Percentiles rank a stretch among this genome's conserved stretches.
phyloP scores from a whole-genome alignment of 2,113 vertebrate species.

The Mesocricetus auratus region DNA sequence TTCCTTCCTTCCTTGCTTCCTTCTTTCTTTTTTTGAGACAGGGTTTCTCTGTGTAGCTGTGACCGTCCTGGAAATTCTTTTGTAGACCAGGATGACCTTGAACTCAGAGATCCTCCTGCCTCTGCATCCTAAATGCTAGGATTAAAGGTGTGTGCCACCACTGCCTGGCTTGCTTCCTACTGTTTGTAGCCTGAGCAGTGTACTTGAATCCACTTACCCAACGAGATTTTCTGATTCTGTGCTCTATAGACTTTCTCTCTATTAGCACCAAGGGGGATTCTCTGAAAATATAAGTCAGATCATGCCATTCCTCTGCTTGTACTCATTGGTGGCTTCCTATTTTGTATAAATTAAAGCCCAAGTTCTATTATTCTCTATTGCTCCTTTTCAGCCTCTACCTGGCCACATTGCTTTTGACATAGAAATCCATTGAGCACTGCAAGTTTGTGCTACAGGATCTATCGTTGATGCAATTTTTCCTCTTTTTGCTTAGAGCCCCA shows the following conservation, averaged over 20 bases:
- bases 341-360: not conserved
- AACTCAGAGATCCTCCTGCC: not conserved
- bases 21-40: not conserved
- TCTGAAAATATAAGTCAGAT: slow-evolving; percentile 15
- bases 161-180: not conserved
- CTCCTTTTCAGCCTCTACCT: not conserved
- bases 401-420: not conserved
- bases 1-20: no score
- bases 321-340: not conserved
- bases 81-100: not conserved
- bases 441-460: not conserved
- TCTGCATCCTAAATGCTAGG: not conserved
- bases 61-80: not conserved
- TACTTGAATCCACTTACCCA: not conserved
- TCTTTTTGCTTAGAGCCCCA: not conserved
- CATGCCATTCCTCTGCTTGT: not conserved
- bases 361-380: not conserved
- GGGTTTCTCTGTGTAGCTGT: not conserved
- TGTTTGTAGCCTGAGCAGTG: not conserved
- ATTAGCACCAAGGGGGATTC: not conserved
- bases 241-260: not conserved
- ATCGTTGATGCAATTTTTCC: not conserved
- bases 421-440: not conserved
- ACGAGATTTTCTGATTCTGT: not conserved
- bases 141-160: not conserved